A percentile compares a stretch with the other conserved stretches of the same genome.
These are phyloP conservation scores for Rafetus swinhoei DNA, from an alignment of 2,113 vertebrate species.

Conservation along the genomic window DNA sequence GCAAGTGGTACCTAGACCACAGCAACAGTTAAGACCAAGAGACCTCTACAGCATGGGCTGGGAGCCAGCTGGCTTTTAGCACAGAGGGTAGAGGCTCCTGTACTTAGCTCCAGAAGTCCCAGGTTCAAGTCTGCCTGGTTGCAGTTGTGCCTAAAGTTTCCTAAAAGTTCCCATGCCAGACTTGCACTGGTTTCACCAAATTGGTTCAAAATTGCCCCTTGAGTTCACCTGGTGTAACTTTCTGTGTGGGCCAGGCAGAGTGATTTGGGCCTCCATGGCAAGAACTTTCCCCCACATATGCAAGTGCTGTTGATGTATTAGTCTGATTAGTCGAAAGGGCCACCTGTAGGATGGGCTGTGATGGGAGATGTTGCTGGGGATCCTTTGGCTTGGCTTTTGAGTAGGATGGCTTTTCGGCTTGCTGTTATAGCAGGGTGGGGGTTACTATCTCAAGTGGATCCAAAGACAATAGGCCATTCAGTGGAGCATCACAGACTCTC, in stretches of 20 bases:
- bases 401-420: neutral
- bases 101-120: no score
- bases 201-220: neutral
- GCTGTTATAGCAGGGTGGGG: neutral
- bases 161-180: neutral
- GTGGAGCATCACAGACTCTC: neutral
- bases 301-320: no score
- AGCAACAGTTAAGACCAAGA: no score
- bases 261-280: neutral
- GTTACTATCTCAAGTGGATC: neutral
- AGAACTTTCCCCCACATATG: neutral
- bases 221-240: neutral
- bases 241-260: neutral
- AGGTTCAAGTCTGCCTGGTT: no score
- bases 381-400: neutral
- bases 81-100: no score
- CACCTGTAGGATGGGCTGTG: neutral
- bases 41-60: no score
- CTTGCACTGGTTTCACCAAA: neutral
- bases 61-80: no score
- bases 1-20: no score
- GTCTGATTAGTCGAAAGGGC: neutral
- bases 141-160: no score
- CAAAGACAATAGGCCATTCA: neutral
- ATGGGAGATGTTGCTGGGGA: neutral